These are phyloP conservation scores for Craterocephalus amniculus DNA, from an alignment of 2,797 vertebrate species.

Conservation along the genomic window DNA sequence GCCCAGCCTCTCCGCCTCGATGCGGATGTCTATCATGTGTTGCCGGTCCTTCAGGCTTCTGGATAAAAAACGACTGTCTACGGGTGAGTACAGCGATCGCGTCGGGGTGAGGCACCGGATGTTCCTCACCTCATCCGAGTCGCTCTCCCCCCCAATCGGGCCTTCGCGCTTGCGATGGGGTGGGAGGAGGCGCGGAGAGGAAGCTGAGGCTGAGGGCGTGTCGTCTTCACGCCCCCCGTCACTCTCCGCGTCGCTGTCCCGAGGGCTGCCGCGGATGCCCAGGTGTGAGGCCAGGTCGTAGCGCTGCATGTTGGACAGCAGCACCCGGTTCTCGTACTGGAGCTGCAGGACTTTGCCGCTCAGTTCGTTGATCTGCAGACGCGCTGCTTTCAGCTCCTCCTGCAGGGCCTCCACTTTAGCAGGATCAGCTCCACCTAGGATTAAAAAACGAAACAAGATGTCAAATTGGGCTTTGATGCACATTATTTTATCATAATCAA, in stretches of 20 bases:
- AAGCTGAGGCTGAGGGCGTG: conserved; percentile 79
- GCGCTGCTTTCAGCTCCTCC: conserved; percentile 95
- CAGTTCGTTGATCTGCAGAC: conserved; percentile 96
- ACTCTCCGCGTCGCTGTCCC: conserved; percentile 96
- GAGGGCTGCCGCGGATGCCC: conserved; percentile 92
- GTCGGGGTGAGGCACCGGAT: conserved; percentile 96
- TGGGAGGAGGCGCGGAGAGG: conserved; percentile 85
- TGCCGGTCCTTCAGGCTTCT: conserved; percentile 96
- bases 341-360: conserved; percentile 99
- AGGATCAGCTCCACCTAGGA: conserved; percentile 78
- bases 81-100: conserved; percentile 89
- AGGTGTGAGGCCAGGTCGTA: conserved; percentile 97
- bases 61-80: conserved; percentile 90
- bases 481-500: conserved; percentile 10
- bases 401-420: conserved; percentile 92
- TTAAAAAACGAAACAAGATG: conserved; percentile 42
- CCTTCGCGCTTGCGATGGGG: conserved; percentile 97
- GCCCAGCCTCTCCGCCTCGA: conserved; percentile 94
- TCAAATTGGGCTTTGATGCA: conserved; percentile 44
- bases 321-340: conserved; percentile 97
- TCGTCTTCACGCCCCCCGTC: conserved; percentile 94
- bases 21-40: conserved; percentile 97
- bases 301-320: conserved; percentile 99
- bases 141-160: conserved; percentile 96
- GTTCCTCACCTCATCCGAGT: conserved; percentile 95